Percentiles rank a stretch among this genome's conserved stretches.
Conservation (phyloP, 92 coral and sea anemone genomes). For the Montipora capitata region DNA sequence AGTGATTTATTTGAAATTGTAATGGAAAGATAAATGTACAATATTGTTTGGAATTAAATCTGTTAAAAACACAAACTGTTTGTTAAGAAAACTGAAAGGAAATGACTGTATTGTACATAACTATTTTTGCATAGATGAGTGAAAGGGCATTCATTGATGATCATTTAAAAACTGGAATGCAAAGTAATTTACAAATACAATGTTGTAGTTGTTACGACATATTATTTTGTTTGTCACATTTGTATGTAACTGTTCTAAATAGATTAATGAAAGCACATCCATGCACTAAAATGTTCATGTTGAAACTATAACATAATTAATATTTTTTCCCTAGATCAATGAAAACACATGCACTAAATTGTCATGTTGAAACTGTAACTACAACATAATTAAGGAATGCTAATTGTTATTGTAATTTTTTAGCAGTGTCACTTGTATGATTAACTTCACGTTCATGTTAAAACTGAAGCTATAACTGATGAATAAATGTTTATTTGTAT, state of each 20-base stretch:
- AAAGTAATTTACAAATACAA: no score
- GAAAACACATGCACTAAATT: constrained; percentile 8
- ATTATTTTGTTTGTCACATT: no score
- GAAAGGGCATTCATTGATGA: neutral
- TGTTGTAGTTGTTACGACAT: no score
- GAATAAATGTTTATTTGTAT: neutral
- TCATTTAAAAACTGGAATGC: no score
- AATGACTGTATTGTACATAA: neutral
- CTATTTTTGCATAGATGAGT: neutral
- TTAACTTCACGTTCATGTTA: constrained; percentile 17
- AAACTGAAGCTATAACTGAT: constrained; percentile 6
- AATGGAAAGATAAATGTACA: no score
- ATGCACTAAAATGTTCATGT: neutral
- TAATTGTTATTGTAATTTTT: constrained; percentile 25
- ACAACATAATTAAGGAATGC: constrained; percentile 13
- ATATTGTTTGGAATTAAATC: no score
- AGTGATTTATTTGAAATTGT: no score
- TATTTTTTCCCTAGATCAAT: neutral
- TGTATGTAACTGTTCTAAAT: no score
- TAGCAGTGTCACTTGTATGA: constrained; percentile 22
- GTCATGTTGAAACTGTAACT: neutral
- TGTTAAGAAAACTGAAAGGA: neutral
- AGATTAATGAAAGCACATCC: neutral
- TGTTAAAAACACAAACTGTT: neutral
- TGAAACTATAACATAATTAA: constrained; percentile 6